phyloP scores from a whole-genome alignment of 2,797 vertebrate species.

The Erethizon dorsatum region DNA sequence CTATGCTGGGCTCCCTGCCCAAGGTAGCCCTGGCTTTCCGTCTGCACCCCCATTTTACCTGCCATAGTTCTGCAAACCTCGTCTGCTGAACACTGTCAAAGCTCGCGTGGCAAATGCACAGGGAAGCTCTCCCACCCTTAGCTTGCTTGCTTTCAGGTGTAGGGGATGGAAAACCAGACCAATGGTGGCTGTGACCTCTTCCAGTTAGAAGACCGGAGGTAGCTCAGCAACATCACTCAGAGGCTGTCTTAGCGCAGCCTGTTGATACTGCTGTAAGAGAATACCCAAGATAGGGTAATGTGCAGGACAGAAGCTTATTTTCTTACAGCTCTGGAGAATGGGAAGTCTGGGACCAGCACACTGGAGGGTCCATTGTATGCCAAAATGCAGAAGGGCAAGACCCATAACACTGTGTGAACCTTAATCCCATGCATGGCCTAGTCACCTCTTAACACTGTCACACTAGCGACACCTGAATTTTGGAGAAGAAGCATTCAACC shows the following conservation, averaged over 20 bases:
- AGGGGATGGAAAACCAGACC: neutral
- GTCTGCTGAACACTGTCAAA: neutral
- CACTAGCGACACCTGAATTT: neutral
- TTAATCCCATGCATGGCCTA: neutral
- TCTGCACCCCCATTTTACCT: neutral
- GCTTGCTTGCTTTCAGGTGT: neutral
- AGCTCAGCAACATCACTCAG: neutral
- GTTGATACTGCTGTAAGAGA: neutral
- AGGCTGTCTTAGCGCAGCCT: neutral
- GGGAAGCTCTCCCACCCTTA: no score
- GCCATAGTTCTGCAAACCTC: neutral
- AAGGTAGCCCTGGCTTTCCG: no score
- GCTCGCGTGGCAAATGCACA: neutral
- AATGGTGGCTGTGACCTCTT: no score
- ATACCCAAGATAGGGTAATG: no score
- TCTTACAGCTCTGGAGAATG: neutral
- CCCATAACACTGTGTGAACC: neutral
- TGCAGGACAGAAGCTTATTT: neutral
- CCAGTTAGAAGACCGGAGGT: neutral
- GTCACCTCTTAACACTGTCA: neutral
- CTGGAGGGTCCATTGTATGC: neutral
- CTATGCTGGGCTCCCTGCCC: neutral
- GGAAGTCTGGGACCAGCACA: neutral
- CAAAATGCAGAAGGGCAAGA: neutral
- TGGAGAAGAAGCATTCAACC: neutral